A percentile compares a stretch with the other conserved stretches of the same genome.
Evolutionary conservation across 2,113 vertebrate species (phyloP).

Genomic region (Brienomyrus brachyistius): DNA sequence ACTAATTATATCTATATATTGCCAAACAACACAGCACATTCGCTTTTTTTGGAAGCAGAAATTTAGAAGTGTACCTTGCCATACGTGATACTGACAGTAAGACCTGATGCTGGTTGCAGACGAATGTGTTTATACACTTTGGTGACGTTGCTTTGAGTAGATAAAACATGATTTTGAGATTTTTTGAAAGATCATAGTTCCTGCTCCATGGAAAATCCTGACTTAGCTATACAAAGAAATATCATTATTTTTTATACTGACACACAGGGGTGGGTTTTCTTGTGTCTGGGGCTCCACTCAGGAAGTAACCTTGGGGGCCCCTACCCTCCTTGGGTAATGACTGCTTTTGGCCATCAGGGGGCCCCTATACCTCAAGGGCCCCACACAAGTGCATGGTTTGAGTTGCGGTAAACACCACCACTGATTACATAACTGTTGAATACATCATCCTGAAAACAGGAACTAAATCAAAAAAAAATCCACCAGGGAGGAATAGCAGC

Average conservation of each 20-base stretch:
- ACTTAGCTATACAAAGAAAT: neutral
- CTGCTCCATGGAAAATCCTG: neutral
- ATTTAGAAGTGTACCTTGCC: conserved; percentile 44
- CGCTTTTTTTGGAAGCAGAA: conserved; percentile 51
- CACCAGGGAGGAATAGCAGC: neutral
- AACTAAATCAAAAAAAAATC: neutral
- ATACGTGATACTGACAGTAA: conserved; percentile 25
- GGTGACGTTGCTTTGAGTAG: neutral
- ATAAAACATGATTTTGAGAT: neutral
- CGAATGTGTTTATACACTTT: neutral
- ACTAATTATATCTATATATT: conserved; percentile 71
- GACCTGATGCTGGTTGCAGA: neutral
- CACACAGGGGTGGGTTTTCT: neutral
- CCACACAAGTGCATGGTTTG: neutral
- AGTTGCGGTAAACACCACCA: neutral
- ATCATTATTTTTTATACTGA: neutral
- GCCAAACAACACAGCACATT: conserved; percentile 65
- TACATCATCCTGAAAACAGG: neutral
- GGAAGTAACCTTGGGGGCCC: neutral
- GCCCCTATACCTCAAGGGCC: neutral
- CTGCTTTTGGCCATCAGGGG: neutral
- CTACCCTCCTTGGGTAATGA: neutral
- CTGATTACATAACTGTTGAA: neutral
- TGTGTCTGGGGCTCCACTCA: neutral
- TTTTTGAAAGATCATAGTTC: neutral